Percentiles rank a stretch among this genome's conserved stretches.
phyloP scores from a whole-genome alignment of 1,140 invertebrate genomes.

The Pseudomyrmex dendroicus region DNA sequence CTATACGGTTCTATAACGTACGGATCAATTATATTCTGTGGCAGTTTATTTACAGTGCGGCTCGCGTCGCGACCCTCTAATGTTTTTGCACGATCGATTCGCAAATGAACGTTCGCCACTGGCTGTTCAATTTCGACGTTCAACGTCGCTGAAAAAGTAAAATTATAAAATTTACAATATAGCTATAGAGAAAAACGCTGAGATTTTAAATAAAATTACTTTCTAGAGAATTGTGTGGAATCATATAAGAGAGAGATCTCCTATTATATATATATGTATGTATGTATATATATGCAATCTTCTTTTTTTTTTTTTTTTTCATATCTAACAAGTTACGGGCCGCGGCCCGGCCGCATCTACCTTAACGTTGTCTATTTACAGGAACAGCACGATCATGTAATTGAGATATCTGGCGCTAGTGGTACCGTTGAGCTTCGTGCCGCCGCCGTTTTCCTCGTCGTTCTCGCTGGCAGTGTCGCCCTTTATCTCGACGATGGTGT shows the following conservation, averaged over 20 bases:
- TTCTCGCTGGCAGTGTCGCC: constrained; percentile 79
- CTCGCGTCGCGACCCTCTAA: constrained; percentile 57
- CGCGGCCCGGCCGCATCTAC: constrained; percentile 60
- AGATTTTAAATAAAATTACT: constrained; percentile 4
- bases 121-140: background rate
- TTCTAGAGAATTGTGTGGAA: background rate
- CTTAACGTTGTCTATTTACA: constrained; percentile 75
- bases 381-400: constrained; percentile 82
- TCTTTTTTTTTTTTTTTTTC: background rate
- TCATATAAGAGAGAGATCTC: too few relatives aligned
- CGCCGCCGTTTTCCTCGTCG: constrained; percentile 76
- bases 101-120: background rate
- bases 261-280: too few relatives aligned
- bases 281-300: too few relatives aligned
- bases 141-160: background rate
- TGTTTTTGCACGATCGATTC: constrained; percentile 18
- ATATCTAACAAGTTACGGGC: constrained; percentile 4
- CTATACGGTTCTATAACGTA: constrained; percentile 74
- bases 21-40: constrained; percentile 74
- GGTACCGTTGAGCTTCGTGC: constrained; percentile 77
- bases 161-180: background rate
- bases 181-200: background rate
- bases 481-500: constrained; percentile 81
- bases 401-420: constrained; percentile 80
- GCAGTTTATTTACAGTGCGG: constrained; percentile 79